These are phyloP conservation scores for Agapetus fuscipes DNA, from an alignment of 2,888 invertebrate genomes.

Conservation along the genomic window DNA sequence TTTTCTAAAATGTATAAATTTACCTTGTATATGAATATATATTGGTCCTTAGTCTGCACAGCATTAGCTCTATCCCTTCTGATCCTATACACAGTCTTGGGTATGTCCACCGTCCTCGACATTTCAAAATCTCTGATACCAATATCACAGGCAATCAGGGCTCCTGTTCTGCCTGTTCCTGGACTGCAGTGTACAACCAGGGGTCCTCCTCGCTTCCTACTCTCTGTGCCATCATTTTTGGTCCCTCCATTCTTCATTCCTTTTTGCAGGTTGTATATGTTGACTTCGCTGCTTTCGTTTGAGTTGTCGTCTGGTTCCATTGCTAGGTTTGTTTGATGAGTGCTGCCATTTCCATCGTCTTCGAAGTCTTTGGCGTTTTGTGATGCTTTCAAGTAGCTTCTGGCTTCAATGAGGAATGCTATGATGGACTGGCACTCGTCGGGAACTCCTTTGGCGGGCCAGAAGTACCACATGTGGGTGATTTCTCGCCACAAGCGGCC, in stretches of 20 bases:
- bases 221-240: slow-evolving; percentile 34
- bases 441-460: slow-evolving; percentile 85
- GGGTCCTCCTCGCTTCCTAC: slow-evolving; percentile 48
- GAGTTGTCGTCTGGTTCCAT: slow-evolving; percentile 32
- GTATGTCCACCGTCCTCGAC: slow-evolving; percentile 72
- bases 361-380: slow-evolving; percentile 44
- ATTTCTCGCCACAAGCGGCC: slow-evolving; percentile 80
- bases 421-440: slow-evolving; percentile 75
- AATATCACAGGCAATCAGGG: slow-evolving; percentile 76
- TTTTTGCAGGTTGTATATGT: slow-evolving; percentile 42
- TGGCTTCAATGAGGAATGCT: slow-evolving; percentile 78
- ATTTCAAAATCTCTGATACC: slow-evolving; percentile 80
- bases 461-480: slow-evolving; percentile 89
- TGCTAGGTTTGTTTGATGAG: slow-evolving; percentile 7
- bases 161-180: slow-evolving; percentile 84
- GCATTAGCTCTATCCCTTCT: slow-evolving; percentile 82
- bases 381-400: slow-evolving; percentile 46
- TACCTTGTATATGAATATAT: slow-evolving; percentile 87
- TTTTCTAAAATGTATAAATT: too few species aligned
- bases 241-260: slow-evolving; percentile 29
- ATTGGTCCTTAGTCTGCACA: slow-evolving; percentile 86
- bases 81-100: slow-evolving; percentile 73
- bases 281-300: slow-evolving; percentile 31
- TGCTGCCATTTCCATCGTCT: slow-evolving; percentile 28
- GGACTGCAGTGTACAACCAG: slow-evolving; percentile 80